These are phyloP conservation scores for Amia ocellicauda DNA, from an alignment of 2,113 vertebrate genomes.

Conservation along the genomic window DNA sequence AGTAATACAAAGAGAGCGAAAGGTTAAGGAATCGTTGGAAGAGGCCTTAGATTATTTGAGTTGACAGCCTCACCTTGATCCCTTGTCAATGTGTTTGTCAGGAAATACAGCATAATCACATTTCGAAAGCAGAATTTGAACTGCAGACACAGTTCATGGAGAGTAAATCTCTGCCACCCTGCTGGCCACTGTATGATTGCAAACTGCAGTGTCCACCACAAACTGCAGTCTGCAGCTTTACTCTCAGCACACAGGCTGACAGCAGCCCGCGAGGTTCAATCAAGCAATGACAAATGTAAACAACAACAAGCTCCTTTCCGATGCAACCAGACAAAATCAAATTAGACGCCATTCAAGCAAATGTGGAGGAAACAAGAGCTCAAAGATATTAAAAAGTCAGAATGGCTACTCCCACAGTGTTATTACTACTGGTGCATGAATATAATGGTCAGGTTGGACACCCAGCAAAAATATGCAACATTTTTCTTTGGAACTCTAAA, in stretches of 20 bases:
- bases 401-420: conserved; percentile 11
- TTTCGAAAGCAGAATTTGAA: conserved; percentile 23
- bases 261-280: conserved; percentile 2
- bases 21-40: not conserved
- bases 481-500: too few species aligned
- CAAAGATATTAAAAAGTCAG: too few species aligned
- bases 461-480: not conserved
- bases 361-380: not conserved
- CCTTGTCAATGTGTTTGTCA: conserved; percentile 14
- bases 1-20: not conserved
- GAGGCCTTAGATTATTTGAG: conserved; percentile 9
- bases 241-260: not conserved
- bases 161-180: conserved; percentile 20
- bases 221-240: not conserved
- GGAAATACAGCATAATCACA: conserved; percentile 24
- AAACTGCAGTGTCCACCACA: not conserved
- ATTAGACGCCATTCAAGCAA: conserved; percentile 13
- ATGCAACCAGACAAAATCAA: conserved; percentile 1
- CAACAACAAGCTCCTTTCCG: not conserved
- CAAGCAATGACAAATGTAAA: conserved; percentile 1
- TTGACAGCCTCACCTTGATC: conserved; percentile 3
- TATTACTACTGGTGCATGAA: not conserved
- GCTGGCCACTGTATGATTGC: conserved; percentile 4
- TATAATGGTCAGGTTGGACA: not conserved
- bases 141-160: conserved; percentile 17